Evolutionary conservation across 2,888 invertebrate species (phyloP), one percentile per base, ranked within the genome.

Genomic region (Altica lythri): DNA sequence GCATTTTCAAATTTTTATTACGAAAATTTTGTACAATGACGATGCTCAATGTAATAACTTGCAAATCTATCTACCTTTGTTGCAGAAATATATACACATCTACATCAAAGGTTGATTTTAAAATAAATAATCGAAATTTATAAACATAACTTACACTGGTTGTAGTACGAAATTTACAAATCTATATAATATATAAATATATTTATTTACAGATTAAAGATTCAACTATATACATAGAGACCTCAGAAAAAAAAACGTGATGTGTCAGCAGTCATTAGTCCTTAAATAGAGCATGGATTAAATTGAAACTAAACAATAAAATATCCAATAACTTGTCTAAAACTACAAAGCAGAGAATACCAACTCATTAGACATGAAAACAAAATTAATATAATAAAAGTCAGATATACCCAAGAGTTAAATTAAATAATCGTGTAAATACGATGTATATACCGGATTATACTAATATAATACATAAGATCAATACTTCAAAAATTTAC

Each of bases 151-250:
- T 63, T 59, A 65, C 67, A 69, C 63, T 65, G 67, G 66, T 60
- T 64, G 65, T 66, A 68, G 71, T 71, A 71, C 70, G 72, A 72
- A 74, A 72, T 73, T 69, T 74, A 74, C 71, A 73, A 70, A 68
- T 58, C 57, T 57, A 63, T 62, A 63, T 63, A 50, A 60, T 60
- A 64, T 64, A 71, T 69, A 69, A 68, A 70, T 68, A 70, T 69
- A 66, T 67, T 65, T 72, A 73, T 72, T 65, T 70, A 72, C 70
- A 72, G 14, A 44, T 45, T 43, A 53, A 48, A 47, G 40, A 49
- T 49, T 49, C 40, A 53, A 63, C 59, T 63, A 66, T 69, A 72
- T 73, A 65, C 71, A 72, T 67, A 59, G 63, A 62, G 64, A 66
- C 65, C 56, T 66, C 63, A 60, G 56, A 59, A 53, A 43, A 52